Evolutionary conservation across 2,797 vertebrate genomes (phyloP), one percentile per base, ranked within the genome.

Genomic region (Rhadinocentrus ornatus): DNA sequence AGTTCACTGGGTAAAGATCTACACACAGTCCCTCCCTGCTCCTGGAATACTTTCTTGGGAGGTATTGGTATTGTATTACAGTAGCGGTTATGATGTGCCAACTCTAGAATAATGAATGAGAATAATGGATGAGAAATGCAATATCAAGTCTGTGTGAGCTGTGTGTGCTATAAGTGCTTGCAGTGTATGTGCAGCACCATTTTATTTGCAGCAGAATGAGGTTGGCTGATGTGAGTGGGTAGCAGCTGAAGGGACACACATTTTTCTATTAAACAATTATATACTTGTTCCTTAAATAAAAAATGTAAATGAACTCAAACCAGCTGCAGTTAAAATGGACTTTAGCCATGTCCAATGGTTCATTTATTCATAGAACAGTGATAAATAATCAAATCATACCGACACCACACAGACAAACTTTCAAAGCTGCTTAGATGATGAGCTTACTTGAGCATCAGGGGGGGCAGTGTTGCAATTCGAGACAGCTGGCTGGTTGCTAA

Each of bases 401-500:
- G 59, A 69, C 71, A 34, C 15, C 16, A 41, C 18, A 52, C 34
- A 53, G 65, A 73, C 24, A 35, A 29, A 16, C 35, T 29, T 16
- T 56, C 32, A 54, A 41, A n/a, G 31, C 70, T 15, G 7, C 56
- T 46, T 53, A 18, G 46, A 48, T 13, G 66, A 68, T 56, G 9
- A 41, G 39, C 86, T 90, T 82, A 93, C 92, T 52, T 79, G 55
- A 59, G 59, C 0, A 1, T 89, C 75, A 0, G 35, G 7, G 72
- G 55, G 6, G 53, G 71, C 60, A 3, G 70, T 4, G 74, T 88
- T 82, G 62, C 82, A 68, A 59, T 83, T 91, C 62, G 84, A 58
- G 70, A 87, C 29, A 2, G 61, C 26, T 24, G 78, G 41, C 54
- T 79, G 84, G 77, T 56, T 86, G 76, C 66, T 65, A 32, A 83